These are phyloP conservation scores for Eleginops maclovinus DNA, from an alignment of 2,113 vertebrate genomes.

Conservation along the genomic window DNA sequence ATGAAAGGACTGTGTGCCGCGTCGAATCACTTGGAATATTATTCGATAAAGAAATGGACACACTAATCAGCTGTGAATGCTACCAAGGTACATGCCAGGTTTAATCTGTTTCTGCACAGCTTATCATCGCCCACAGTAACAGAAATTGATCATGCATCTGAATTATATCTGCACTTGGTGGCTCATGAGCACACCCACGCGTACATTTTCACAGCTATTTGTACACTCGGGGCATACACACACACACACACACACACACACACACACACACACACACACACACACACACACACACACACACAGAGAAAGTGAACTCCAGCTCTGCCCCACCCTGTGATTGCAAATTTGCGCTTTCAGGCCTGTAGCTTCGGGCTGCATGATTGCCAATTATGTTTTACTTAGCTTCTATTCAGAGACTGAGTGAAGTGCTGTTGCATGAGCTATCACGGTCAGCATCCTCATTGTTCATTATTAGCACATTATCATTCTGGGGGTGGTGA, in stretches of 20 bases:
- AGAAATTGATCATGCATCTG: slow-evolving; percentile 55
- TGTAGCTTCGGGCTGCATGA: slow-evolving; percentile 56
- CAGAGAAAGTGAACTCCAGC: slow-evolving; percentile 9
- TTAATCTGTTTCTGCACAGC: slow-evolving; percentile 30
- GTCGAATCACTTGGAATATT: slow-evolving; percentile 6
- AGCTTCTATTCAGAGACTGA: slow-evolving; percentile 51
- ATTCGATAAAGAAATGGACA: slow-evolving; percentile 42
- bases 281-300: neutral
- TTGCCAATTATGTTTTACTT: slow-evolving; percentile 75
- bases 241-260: no score
- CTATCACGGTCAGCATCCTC: slow-evolving; percentile 54
- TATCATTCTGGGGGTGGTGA: slow-evolving; percentile 60
- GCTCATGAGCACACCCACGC: slow-evolving; percentile 29
- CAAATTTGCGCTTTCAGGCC: slow-evolving; percentile 61
- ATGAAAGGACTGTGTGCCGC: neutral
- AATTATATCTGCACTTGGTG: slow-evolving; percentile 51
- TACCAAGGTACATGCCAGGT: slow-evolving; percentile 44
- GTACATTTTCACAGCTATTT: slow-evolving; percentile 8
- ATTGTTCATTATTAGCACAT: slow-evolving; percentile 67
- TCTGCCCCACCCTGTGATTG: slow-evolving; percentile 63
- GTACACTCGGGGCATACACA: neutral
- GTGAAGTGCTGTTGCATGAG: slow-evolving; percentile 45
- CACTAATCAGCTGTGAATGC: slow-evolving; percentile 45
- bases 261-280: slow-evolving; percentile 4
- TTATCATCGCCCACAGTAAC: slow-evolving; percentile 34